A percentile compares a stretch with the other conserved stretches of the same genome.
These are phyloP conservation scores for Cataglyphis hispanica DNA, from an alignment of 1,140 invertebrate genomes.

Conservation along the genomic window DNA sequence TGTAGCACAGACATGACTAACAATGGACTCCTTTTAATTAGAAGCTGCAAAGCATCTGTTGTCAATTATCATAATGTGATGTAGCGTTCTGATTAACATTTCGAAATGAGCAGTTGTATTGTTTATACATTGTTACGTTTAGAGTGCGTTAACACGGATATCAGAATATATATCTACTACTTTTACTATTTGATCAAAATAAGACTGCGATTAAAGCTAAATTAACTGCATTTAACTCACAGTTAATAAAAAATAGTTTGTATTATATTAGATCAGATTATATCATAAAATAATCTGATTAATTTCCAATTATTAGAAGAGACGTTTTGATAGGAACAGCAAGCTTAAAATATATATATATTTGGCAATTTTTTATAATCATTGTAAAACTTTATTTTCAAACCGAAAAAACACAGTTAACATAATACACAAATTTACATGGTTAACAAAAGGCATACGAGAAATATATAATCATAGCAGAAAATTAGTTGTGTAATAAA, in stretches of 20 bases:
- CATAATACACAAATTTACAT: conserved; percentile 47
- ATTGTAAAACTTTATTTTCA: conserved; percentile 53
- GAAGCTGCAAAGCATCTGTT: conserved; percentile 78
- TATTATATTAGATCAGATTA: neutral
- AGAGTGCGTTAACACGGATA: conserved; percentile 41
- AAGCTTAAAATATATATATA: conserved; percentile 13
- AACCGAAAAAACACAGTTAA: conserved; percentile 50
- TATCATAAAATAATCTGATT: neutral
- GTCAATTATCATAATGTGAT: conserved; percentile 79
- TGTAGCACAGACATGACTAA: conserved; percentile 65
- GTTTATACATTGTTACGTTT: conserved; percentile 9
- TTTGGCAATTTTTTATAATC: conserved; percentile 6
- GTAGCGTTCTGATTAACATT: conserved; percentile 36
- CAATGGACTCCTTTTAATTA: conserved; percentile 68
- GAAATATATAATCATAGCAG: conserved; percentile 39
- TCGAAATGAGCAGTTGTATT: conserved; percentile 23
- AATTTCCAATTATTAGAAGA: neutral
- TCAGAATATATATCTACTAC: neutral
- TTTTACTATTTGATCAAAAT: neutral
- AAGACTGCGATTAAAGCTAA: neutral
- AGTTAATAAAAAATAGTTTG: neutral
- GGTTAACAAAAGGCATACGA: conserved; percentile 26
- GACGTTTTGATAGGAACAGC: neutral
- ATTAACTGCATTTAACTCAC: neutral
- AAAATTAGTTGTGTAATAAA: conserved; percentile 36